A percentile compares a stretch with the other conserved stretches of the same genome.
Conservation (phyloP, 2,113 vertebrate genomes). For the Sitta europaea region DNA sequence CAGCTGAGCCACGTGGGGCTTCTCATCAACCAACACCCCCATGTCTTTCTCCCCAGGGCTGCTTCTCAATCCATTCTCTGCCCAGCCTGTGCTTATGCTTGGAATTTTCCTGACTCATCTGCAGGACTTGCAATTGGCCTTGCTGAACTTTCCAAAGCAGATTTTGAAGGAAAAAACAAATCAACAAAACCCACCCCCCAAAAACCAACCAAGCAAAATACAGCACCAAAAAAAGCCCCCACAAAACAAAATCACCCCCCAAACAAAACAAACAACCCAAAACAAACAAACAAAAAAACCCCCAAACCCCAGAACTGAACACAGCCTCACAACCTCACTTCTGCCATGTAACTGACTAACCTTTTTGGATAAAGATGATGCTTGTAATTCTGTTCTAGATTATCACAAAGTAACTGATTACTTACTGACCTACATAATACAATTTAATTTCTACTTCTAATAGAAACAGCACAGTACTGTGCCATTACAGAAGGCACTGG, state of each 20-base stretch:
- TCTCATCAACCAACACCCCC: neutral
- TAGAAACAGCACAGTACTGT: neutral
- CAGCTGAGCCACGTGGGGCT: neutral
- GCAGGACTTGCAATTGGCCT: neutral
- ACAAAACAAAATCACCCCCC: neutral
- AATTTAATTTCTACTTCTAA: neutral
- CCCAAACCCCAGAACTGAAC: neutral
- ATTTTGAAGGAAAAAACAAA: neutral
- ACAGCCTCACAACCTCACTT: neutral
- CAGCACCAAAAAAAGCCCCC: neutral
- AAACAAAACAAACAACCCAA: too few species aligned
- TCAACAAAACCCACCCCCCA: accelerated
- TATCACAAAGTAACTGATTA: neutral
- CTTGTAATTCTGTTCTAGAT: neutral
- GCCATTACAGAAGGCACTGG: neutral
- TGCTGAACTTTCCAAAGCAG: neutral
- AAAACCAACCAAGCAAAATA: neutral
- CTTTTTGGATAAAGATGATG: neutral
- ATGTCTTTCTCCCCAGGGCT: neutral
- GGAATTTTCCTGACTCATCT: neutral
- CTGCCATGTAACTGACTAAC: neutral
- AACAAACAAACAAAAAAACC: neutral
- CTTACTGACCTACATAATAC: neutral
- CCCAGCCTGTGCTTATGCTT: neutral
- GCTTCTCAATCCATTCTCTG: neutral